phyloP scores from a whole-genome alignment of 1,140 invertebrate genomes.

The Cherax quadricarinatus region DNA sequence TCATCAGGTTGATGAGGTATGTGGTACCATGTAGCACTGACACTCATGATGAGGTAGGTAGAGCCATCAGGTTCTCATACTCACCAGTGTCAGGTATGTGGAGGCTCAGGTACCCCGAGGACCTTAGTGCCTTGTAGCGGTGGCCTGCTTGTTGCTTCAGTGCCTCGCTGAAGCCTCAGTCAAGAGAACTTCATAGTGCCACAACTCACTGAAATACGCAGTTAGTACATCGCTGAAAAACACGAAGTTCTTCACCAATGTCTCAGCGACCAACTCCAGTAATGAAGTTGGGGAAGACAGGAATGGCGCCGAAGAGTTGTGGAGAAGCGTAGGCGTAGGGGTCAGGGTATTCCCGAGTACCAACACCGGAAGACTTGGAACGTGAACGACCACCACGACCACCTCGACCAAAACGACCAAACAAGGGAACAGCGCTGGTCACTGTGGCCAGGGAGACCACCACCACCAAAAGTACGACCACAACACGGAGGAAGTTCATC shows the following conservation, averaged over 20 bases:
- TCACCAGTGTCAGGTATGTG: neutral
- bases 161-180: neutral
- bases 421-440: neutral
- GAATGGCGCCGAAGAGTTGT: neutral
- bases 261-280: neutral
- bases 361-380: neutral
- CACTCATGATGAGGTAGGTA: neutral
- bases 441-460: neutral
- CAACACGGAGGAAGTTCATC: constrained; percentile 7
- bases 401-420: neutral
- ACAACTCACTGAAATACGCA: neutral
- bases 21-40: neutral
- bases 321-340: neutral
- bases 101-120: neutral
- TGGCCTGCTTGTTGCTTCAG: neutral
- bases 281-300: neutral
- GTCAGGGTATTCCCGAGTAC: neutral
- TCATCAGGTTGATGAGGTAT: neutral
- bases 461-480: neutral
- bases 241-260: neutral
- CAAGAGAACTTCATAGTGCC: neutral
- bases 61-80: neutral
- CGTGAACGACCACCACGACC: neutral
- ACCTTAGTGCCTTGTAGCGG: neutral
- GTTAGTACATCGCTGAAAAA: neutral